phyloP scores from a whole-genome alignment of 2,113 vertebrate species.

The Macquaria australasica region DNA sequence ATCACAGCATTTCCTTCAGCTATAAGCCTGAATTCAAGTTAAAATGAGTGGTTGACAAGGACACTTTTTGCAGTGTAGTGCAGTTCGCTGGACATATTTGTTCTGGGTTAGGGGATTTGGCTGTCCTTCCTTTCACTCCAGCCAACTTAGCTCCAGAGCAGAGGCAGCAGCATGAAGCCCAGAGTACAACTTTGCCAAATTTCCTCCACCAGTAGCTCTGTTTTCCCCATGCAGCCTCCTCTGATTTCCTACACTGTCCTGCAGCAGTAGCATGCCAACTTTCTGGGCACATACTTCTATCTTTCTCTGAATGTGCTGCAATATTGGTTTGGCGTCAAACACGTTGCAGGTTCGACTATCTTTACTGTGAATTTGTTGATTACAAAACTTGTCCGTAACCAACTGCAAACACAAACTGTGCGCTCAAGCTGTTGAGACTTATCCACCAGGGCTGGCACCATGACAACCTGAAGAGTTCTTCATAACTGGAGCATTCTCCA shows the following conservation, averaged over 20 bases:
- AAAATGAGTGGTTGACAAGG: not conserved
- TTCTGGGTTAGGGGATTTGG: conserved; percentile 72
- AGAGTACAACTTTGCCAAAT: conserved; percentile 67
- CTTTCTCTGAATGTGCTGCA: conserved; percentile 17
- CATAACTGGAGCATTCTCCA: not conserved
- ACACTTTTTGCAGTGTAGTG: conserved; percentile 43
- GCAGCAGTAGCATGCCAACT: conserved; percentile 39
- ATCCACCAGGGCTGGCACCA: not conserved
- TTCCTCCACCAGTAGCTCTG: conserved; percentile 52
- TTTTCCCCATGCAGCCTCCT: conserved; percentile 51
- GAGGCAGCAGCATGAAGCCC: conserved; percentile 70
- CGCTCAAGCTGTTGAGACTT: not conserved
- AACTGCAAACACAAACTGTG: not conserved
- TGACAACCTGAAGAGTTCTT: not conserved
- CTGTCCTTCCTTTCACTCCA: conserved; percentile 58
- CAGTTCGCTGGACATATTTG: conserved; percentile 61
- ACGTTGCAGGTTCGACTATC: conserved; percentile 12
- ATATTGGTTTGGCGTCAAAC: conserved; percentile 18
- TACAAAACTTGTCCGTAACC: not conserved
- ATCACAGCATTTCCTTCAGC: not conserved
- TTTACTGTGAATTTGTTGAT: conserved; percentile 31
- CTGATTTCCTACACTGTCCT: conserved; percentile 50
- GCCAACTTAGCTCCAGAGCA: conserved; percentile 71
- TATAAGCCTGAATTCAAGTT: not conserved
- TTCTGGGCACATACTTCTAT: conserved; percentile 24